These are phyloP conservation scores for Paradoxurus hermaphroditus DNA, from an alignment of 2,113 vertebrate species.

Conservation along the genomic window DNA sequence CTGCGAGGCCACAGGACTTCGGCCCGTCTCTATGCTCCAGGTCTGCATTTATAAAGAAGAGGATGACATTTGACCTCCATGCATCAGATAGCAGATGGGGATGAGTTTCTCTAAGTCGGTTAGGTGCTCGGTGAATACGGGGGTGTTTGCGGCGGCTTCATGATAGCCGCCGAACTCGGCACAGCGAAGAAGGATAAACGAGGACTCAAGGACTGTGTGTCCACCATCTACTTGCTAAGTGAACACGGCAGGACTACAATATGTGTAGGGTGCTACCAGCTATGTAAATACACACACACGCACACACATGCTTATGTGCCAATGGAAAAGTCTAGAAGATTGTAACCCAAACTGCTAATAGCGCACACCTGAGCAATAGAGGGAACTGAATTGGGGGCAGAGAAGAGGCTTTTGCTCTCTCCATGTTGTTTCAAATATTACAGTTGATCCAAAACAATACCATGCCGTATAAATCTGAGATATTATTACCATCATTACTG, in stretches of 20 bases:
- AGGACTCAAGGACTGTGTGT: not conserved
- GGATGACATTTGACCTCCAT: not conserved
- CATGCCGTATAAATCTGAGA: not conserved
- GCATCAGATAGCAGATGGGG: not conserved
- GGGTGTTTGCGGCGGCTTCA: not conserved
- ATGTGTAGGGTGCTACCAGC: not conserved
- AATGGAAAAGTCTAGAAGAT: not conserved
- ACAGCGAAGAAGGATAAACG: not conserved
- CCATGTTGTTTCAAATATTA: not conserved
- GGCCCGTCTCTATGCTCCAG: not conserved
- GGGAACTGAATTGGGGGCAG: not conserved
- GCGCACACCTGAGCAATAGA: not conserved
- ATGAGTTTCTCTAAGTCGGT: not conserved
- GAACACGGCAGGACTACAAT: not conserved
- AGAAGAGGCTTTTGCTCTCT: not conserved
- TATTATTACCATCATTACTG: not conserved
- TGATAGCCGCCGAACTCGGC: not conserved
- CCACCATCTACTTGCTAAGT: not conserved
- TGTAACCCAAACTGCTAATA: not conserved
- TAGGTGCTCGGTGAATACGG: not conserved
- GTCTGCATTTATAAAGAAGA: not conserved
- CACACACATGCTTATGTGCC: not conserved
- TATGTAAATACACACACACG: not conserved
- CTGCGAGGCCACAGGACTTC: not conserved
- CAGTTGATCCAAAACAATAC: not conserved